A percentile compares a stretch with the other conserved stretches of the same genome.
These are phyloP conservation scores for Drosophila virilis DNA, from an alignment of 1,140 invertebrate species.

Conservation along the genomic window DNA sequence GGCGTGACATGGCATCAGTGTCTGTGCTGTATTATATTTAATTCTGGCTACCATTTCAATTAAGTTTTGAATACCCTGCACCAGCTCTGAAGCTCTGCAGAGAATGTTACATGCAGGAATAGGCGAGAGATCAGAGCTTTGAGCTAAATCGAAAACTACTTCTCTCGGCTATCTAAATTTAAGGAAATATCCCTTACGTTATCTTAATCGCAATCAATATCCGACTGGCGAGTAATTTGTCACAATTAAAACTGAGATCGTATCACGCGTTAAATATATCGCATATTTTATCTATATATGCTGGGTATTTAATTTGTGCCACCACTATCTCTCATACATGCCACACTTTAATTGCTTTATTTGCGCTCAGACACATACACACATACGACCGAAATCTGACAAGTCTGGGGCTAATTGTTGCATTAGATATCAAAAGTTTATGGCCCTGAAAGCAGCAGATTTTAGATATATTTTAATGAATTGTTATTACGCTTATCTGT, in stretches of 20 bases:
- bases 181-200: no score
- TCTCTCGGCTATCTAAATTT: no score
- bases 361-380: slow-evolving; percentile 27
- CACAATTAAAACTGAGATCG: no score
- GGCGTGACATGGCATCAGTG: not conserved
- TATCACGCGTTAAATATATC: no score
- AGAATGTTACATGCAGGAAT: no score
- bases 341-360: slow-evolving; percentile 54
- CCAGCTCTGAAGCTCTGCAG: no score
- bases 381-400: not conserved
- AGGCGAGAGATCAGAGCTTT: no score
- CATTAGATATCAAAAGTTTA: slow-evolving; percentile 42
- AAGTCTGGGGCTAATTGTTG: slow-evolving; percentile 34
- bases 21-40: not conserved
- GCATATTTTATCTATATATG: not conserved
- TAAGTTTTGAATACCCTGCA: not conserved
- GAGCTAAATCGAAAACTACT: no score
- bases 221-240: no score
- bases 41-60: not conserved
- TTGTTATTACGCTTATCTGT: slow-evolving; percentile 76
- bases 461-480: slow-evolving; percentile 76
- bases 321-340: not conserved
- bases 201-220: no score
- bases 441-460: slow-evolving; percentile 21
- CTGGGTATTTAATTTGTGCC: not conserved